Evolutionary conservation across 2,797 vertebrate genomes (phyloP).

Genomic region (Bovichtus variegatus): DNA sequence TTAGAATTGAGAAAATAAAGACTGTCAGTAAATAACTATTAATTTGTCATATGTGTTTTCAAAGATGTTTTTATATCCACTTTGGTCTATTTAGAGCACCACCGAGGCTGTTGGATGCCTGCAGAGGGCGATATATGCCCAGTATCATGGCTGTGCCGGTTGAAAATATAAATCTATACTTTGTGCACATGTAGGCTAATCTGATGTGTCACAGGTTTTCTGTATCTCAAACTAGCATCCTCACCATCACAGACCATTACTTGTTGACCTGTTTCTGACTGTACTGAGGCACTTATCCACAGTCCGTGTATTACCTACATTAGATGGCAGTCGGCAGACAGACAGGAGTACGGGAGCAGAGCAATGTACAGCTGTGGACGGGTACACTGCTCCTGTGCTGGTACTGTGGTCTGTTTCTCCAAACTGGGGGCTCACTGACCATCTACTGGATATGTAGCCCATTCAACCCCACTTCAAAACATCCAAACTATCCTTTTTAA

Average conservation of each 20-base stretch:
- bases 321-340: no score
- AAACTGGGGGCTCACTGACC: no score
- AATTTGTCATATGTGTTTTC: not conserved
- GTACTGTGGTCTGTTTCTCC: no score
- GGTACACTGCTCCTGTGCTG: no score
- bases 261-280: not conserved
- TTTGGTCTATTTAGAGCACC: not conserved
- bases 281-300: no score
- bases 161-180: not conserved
- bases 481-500: no score
- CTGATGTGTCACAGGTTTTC: not conserved
- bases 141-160: not conserved
- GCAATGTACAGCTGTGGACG: no score
- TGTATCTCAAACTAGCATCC: not conserved
- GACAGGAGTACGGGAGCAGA: no score
- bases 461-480: no score
- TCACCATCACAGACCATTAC: not conserved
- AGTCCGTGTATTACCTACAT: no score
- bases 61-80: not conserved
- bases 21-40: not conserved
- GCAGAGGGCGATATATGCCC: constrained; percentile 44
- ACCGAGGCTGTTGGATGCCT: constrained; percentile 5
- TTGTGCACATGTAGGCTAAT: not conserved
- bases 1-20: not conserved
- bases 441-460: no score